Conservation (phyloP, 2,888 invertebrate genomes). For the Mesorhabditis belari region DNA sequence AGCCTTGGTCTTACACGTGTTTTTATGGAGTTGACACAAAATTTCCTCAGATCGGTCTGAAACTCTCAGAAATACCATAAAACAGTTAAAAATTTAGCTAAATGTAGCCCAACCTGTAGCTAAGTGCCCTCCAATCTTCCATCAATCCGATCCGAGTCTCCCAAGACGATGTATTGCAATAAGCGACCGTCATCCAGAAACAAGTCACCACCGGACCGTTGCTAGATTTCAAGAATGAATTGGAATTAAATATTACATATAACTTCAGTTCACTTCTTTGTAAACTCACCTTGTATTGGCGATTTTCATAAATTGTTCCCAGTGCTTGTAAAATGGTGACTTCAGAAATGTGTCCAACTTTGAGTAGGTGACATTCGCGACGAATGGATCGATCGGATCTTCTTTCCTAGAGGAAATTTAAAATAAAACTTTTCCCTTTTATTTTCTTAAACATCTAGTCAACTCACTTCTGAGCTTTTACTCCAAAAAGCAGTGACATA, state of each 20-base stretch:
- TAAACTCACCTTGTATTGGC: constrained; percentile 2
- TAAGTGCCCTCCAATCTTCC: constrained; percentile 46
- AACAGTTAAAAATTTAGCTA: not conserved
- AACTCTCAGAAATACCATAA: not conserved
- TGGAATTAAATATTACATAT: not conserved
- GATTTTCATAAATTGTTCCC: constrained; percentile 35
- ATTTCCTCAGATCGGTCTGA: no score
- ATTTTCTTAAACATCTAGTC: no score
- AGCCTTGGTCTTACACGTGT: no score
- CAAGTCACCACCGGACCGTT: constrained; percentile 12
- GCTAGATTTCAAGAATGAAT: not conserved
- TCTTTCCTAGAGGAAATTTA: not conserved
- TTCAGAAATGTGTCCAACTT: constrained; percentile 35
- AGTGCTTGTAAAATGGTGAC: constrained; percentile 49
- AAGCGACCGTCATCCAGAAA: constrained; percentile 47
- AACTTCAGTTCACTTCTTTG: not conserved
- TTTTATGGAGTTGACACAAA: no score
- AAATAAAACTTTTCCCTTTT: no score
- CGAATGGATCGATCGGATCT: not conserved
- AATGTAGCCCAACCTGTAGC: constrained; percentile 8
- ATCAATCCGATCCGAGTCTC: constrained; percentile 46
- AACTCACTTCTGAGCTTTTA: no score
- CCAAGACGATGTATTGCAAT: constrained; percentile 45
- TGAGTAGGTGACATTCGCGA: constrained; percentile 22
- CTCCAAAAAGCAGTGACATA: constrained; percentile 10